Conservation (phyloP, 2,888 invertebrate species). For the Rotaria sp. region DNA sequence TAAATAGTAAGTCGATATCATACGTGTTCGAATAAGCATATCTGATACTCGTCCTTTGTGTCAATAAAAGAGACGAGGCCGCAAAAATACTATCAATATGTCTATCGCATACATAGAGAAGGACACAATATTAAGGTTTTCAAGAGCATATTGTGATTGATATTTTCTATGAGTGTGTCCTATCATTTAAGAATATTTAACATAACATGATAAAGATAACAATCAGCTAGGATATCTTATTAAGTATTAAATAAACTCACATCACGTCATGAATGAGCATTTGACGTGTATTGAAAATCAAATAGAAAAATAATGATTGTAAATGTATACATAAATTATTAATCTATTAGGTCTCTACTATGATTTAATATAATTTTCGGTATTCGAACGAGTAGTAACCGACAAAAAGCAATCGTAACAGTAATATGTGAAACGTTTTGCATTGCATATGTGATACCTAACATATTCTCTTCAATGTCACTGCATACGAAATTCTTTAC, state of each 20-base stretch:
- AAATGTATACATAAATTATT: not conserved
- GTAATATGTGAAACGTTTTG: not conserved
- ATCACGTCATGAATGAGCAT: too few relatives aligned
- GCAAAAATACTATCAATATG: not conserved
- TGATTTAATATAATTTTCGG: not conserved
- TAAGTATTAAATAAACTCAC: too few relatives aligned
- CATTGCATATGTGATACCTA: not conserved
- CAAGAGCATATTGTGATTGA: too few relatives aligned
- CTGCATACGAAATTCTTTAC: not conserved
- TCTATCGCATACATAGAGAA: too few relatives aligned
- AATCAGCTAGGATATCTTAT: too few relatives aligned
- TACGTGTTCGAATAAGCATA: not conserved
- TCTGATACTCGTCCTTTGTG: not conserved
- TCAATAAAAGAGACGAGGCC: not conserved
- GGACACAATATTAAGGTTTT: too few relatives aligned
- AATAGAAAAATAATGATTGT: not conserved
- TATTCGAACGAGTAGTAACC: not conserved
- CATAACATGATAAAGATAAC: too few relatives aligned
- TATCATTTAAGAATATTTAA: too few relatives aligned
- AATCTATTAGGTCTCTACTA: too few relatives aligned
- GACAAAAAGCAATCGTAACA: not conserved
- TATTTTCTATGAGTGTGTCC: too few relatives aligned
- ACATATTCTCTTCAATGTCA: not conserved
- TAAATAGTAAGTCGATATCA: not conserved
- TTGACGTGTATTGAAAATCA: too few relatives aligned